Base-by-base conservation (phyloP, 2,113 vertebrate genomes). In the Orthochromis indermauri region DNA sequence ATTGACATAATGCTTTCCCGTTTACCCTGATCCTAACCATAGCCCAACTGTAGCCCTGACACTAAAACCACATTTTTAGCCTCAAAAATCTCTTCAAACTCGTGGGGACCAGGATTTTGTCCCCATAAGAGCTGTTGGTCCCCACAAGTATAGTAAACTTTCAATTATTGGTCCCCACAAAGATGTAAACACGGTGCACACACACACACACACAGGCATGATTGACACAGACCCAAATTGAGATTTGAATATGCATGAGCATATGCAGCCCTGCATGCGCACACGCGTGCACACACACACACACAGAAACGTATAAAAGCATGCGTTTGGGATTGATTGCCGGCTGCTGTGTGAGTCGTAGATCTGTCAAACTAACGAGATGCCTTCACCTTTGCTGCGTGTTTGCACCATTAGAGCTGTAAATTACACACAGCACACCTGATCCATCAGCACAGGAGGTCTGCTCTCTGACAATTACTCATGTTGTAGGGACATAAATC, bases 391-490 rank as follows among this genome's bases (percentile, higher is more conserved):
- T 51, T 66, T 24, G 42, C 19, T 55, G 24, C 53, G 42, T 80
- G 37, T 40, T 26, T 21, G 21, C 40, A 71, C 31, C 57, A 80
- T 71, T 59, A 61, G n/a, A 21, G 37, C 47, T 40, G 28, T 51
- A 68, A 42, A 88, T 85, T 54, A 57, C 35, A 86, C 24, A 81
- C 17, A 53, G 9, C n/a, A 78, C 59, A 76, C 42, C 80, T 86
- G 80, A 83, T 83, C 71, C 40, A 82, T 82, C 42, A 78, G 54
- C 24, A 63, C 21, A 71, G 73, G 76, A 53, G 76, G 76, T 35
- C 28, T 53, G 19, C 28, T 19, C 24, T 11, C 10, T 49, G 42
- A 31, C 24, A 1, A 47, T 76, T 47, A 76, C 71, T 76, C 71
- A 19, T 47, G 71, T 17, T 73, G 68, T 76, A 26, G 40, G 14